Evolutionary conservation across 2,888 invertebrate genomes (phyloP).

Genomic region (Lottia gigantea): DNA sequence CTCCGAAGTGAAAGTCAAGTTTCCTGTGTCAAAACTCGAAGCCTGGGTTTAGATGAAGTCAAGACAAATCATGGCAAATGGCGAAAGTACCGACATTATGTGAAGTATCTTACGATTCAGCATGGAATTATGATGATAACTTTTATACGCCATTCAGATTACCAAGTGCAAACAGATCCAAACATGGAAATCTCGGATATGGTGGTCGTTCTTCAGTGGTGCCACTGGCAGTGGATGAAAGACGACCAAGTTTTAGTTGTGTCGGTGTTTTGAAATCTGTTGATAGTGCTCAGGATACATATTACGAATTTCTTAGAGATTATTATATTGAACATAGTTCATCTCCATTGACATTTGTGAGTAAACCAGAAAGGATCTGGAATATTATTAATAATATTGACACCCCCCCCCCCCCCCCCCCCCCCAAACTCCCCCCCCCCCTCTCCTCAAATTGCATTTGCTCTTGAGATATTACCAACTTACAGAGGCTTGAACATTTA

Average conservation of each 20-base stretch:
- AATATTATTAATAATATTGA: too few relatives aligned
- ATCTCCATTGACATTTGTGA: constrained; percentile 2
- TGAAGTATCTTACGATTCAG: constrained; percentile 51
- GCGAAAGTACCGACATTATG: constrained; percentile 39
- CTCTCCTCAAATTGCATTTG: too few relatives aligned
- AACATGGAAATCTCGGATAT: constrained; percentile 8
- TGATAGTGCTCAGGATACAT: neutral
- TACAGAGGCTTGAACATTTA: too few relatives aligned
- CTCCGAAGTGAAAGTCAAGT: too few relatives aligned
- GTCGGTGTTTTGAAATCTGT: neutral
- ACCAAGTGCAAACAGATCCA: neutral
- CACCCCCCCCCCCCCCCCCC: too few relatives aligned
- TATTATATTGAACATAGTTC: constrained; percentile 7
- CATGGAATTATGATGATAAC: constrained; percentile 27
- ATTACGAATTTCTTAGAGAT: neutral
- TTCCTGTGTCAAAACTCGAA: too few relatives aligned
- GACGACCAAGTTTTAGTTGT: neutral
- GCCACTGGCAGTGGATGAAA: constrained; percentile 4
- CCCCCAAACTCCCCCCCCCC: too few relatives aligned
- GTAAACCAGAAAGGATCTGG: neutral
- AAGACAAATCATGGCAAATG: constrained; percentile 17
- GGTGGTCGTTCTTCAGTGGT: constrained; percentile 11
- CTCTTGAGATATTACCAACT: too few relatives aligned
- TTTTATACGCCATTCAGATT: constrained; percentile 16
- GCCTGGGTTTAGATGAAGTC: too few relatives aligned